Evolutionary conservation across 2,113 vertebrate species (phyloP), one percentile per base, ranked within the genome.

Genomic region (Sorex fumeus): DNA sequence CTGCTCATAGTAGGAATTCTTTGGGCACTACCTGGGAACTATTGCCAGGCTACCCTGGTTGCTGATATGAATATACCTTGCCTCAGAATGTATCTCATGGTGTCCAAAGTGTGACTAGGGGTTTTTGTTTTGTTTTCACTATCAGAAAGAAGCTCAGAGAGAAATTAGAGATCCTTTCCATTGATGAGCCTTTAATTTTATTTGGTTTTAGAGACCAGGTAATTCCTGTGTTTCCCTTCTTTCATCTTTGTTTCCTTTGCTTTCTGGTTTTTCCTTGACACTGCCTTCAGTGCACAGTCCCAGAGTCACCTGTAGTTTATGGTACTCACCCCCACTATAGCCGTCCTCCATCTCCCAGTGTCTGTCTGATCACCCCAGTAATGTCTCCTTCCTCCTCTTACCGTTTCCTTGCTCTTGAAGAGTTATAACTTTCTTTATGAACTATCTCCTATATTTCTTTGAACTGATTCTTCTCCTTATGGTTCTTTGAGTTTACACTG

Each of bases 211-310:
- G 70, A 95, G 30, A 34, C n/a, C 19, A 27, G 15, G 60, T 88
- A 25, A 32, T 67, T 77, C 77, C 45, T 76, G 1, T 84, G 13
- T 83, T 30, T 69, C 6, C 36, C 32, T 79, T 10, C 47, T 87
- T 88, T 47, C 71, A 19, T 75, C n/a, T 85, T 18, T 80, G 34
- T 57, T 77, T 19, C 57, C 30, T 87, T 84, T 74, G 57, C 23
- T 2, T 84, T 13, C 28, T 83, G 0, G 6, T 72, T 23, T 90
- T 93, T 40, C 32, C 72, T 23, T 83, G 34, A 25, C 57, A 23
- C 16, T 77, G 64, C 36, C 40, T n/a, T 81, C 57, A 27, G 25
- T 70, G 23, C 69, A 40, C 27, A 76, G 5, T 60, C 30, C 66
- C n/a, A 40, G 67, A 66, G 21, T 71, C 30, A 21, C 76, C 57